Percentiles rank a stretch among this genome's conserved stretches.
These are phyloP conservation scores for Drosophila ezoana DNA, from an alignment of 2,888 invertebrate genomes.

Conservation along the genomic window DNA sequence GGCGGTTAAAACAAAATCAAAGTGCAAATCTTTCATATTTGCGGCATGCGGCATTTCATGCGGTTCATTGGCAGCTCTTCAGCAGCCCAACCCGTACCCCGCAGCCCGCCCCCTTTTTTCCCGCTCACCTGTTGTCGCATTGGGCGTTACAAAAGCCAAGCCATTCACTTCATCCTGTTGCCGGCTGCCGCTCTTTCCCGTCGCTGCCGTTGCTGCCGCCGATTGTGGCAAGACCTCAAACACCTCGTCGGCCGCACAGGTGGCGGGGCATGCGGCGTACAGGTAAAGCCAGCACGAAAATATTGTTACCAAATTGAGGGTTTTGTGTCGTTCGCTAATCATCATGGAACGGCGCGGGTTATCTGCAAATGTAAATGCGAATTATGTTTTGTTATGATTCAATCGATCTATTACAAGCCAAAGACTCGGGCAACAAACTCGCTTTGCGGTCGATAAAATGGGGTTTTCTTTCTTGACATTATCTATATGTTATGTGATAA, in stretches of 20 bases:
- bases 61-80: slow-evolving; percentile 65
- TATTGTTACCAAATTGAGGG: slow-evolving; percentile 79
- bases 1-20: slow-evolving; percentile 72
- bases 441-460: neutral
- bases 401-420: slow-evolving; percentile 44
- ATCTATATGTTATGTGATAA: neutral
- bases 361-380: slow-evolving; percentile 52
- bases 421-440: slow-evolving; percentile 41
- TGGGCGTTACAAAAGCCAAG: slow-evolving; percentile 58
- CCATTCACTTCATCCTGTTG: slow-evolving; percentile 74
- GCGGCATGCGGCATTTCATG: slow-evolving; percentile 60
- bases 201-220: slow-evolving; percentile 21
- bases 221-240: slow-evolving; percentile 69
- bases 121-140: slow-evolving; percentile 70
- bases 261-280: slow-evolving; percentile 37
- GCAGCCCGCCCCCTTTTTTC: neutral
- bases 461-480: neutral
- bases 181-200: slow-evolving; percentile 45
- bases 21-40: slow-evolving; percentile 79
- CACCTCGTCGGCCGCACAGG: slow-evolving; percentile 51
- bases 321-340: slow-evolving; percentile 83
- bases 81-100: neutral
- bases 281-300: slow-evolving; percentile 59
- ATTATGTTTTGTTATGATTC: slow-evolving; percentile 59
- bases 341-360: slow-evolving; percentile 63